Percentiles rank a stretch among this genome's conserved stretches.
Evolutionary conservation across 2,888 invertebrate species (phyloP).

Genomic region (Acronicta aceris): DNA sequence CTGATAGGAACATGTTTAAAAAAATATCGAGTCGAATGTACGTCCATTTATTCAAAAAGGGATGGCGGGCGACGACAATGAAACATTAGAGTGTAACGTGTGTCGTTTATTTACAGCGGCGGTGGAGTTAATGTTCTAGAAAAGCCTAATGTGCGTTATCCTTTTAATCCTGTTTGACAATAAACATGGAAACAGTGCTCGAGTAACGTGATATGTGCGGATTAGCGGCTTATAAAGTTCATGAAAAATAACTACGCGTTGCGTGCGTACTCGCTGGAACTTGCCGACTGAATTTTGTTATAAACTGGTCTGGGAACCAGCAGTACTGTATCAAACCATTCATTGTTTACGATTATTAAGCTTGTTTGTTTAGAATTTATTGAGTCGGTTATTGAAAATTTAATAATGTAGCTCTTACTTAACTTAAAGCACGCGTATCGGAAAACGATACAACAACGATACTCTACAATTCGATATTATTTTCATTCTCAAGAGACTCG

Average conservation of each 20-base stretch:
- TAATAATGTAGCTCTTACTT: conserved; percentile 4
- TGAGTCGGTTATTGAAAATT: conserved; percentile 16
- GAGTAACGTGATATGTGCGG: conserved; percentile 65
- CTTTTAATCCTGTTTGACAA: conserved; percentile 78
- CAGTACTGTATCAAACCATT: not conserved
- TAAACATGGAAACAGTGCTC: conserved; percentile 71
- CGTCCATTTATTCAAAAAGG: conserved; percentile 60
- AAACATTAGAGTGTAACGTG: conserved; percentile 74
- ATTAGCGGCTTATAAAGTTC: conserved; percentile 70
- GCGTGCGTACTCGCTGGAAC: conserved; percentile 13
- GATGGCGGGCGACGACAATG: conserved; percentile 69
- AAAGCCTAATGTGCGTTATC: conserved; percentile 76
- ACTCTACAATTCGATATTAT: conserved; percentile 36
- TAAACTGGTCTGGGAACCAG: conserved; percentile 15
- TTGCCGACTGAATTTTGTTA: conserved; percentile 24
- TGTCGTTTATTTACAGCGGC: conserved; percentile 72
- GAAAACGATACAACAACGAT: conserved; percentile 15
- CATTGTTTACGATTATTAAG: conserved; percentile 14
- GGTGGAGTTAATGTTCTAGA: conserved; percentile 78
- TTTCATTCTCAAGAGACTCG: conserved; percentile 27
- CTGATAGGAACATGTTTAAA: conserved; percentile 31
- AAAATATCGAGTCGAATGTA: conserved; percentile 57
- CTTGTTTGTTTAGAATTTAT: conserved; percentile 3
- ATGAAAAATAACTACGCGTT: conserved; percentile 60
- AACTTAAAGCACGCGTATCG: conserved; percentile 2